These are phyloP conservation scores for Asbolus verrucosus DNA, from an alignment of 1,140 invertebrate species.

Conservation along the genomic window DNA sequence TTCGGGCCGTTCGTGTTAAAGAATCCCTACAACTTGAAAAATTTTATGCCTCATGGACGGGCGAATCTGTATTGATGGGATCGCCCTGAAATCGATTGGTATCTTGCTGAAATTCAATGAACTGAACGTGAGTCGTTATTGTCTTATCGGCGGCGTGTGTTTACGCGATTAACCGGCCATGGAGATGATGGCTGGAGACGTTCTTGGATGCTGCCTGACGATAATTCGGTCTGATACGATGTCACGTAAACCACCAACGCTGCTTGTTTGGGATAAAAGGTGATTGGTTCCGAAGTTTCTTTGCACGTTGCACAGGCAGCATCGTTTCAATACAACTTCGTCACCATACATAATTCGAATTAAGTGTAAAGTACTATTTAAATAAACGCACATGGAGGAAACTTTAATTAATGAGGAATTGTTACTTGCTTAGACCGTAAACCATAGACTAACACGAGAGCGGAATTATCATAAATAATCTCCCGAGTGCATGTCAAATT, in stretches of 20 bases:
- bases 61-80: background rate
- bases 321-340: too few species aligned
- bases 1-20: slow-evolving; percentile 35
- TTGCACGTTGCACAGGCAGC: background rate
- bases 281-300: slow-evolving; percentile 9
- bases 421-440: too few species aligned
- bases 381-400: too few species aligned
- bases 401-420: too few species aligned
- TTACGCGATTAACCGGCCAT: slow-evolving; percentile 44
- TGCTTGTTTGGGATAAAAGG: slow-evolving; percentile 16
- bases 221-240: slow-evolving; percentile 44
- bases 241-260: slow-evolving; percentile 45
- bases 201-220: slow-evolving; percentile 38
- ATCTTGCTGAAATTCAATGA: slow-evolving; percentile 42
- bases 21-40: slow-evolving; percentile 30
- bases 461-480: too few species aligned
- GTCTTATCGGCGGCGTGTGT: slow-evolving; percentile 42
- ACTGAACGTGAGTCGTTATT: slow-evolving; percentile 37
- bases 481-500: too few species aligned
- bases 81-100: slow-evolving; percentile 21
- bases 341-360: too few species aligned
- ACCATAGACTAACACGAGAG: too few species aligned
- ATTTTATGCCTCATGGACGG: background rate
- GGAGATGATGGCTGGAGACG: slow-evolving; percentile 41
- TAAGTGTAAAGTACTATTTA: too few species aligned